These are phyloP conservation scores for Scomber japonicus DNA, from an alignment of 2,113 vertebrate species.

Conservation along the genomic window DNA sequence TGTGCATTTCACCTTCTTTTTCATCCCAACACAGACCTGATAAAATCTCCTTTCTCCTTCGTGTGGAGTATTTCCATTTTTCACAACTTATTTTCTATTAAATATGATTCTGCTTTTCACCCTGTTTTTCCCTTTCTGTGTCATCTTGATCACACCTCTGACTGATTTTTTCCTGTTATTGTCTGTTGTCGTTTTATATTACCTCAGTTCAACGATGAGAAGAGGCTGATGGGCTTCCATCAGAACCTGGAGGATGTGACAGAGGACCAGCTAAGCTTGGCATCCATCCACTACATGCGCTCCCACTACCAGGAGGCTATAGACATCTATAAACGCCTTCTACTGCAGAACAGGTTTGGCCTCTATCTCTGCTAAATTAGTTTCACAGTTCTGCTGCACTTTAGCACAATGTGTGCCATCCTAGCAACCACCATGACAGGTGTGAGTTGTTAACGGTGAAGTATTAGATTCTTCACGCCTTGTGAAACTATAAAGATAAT, in stretches of 20 bases:
- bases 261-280: constrained; percentile 97
- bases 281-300: constrained; percentile 98
- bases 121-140: neutral
- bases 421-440: constrained; percentile 12
- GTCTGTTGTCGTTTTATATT: neutral
- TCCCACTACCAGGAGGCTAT: constrained; percentile 99
- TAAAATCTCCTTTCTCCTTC: neutral
- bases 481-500: constrained; percentile 26
- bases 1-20: neutral
- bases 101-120: neutral
- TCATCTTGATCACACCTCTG: neutral
- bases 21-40: neutral
- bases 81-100: no score
- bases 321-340: constrained; percentile 96
- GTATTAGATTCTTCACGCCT: constrained; percentile 19
- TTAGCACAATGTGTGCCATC: neutral
- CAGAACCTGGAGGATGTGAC: constrained; percentile 97
- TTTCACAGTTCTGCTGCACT: constrained; percentile 24
- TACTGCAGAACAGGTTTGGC: constrained; percentile 92
- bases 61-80: no score
- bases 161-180: neutral
- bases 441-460: constrained; percentile 16
- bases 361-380: constrained; percentile 1
- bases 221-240: constrained; percentile 96
- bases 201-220: constrained; percentile 94